Percentiles rank a stretch among this genome's conserved stretches.
These are phyloP conservation scores for Eulemur coronatus DNA, from an alignment of 2,797 vertebrate genomes.

Conservation along the genomic window DNA sequence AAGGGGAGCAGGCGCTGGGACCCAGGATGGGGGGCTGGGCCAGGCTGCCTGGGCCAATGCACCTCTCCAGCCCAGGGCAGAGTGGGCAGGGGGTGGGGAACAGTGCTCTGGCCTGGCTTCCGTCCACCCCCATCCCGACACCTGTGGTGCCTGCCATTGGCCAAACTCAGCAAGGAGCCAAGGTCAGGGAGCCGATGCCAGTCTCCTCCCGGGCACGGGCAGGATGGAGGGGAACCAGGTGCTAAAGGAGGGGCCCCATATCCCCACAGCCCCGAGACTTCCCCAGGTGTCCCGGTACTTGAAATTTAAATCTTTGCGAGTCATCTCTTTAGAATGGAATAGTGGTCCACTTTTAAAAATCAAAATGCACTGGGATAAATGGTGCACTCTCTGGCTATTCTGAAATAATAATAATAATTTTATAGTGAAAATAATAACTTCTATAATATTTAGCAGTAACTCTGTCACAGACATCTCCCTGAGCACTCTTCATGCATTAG, in stretches of 20 bases:
- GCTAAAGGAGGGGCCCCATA: accelerated
- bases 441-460: accelerated
- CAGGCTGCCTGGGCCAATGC: neutral
- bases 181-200: neutral
- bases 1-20: accelerated
- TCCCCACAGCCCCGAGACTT: neutral
- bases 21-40: accelerated
- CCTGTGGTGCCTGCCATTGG: neutral
- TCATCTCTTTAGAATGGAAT: neutral
- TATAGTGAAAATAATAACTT: neutral
- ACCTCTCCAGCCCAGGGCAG: neutral
- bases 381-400: accelerated
- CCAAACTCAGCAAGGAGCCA: neutral
- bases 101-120: accelerated
- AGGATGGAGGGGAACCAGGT: neutral
- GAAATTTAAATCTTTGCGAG: neutral
- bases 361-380: accelerated
- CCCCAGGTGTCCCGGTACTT: neutral
- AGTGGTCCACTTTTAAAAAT: no score
- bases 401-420: neutral
- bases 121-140: neutral
- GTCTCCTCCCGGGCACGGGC: neutral
- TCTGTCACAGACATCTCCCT: accelerated
- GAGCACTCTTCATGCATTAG: accelerated
- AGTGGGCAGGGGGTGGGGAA: accelerated